Evolutionary conservation across 2,888 invertebrate species (phyloP).

Genomic region (Phlogophora meticulosa): DNA sequence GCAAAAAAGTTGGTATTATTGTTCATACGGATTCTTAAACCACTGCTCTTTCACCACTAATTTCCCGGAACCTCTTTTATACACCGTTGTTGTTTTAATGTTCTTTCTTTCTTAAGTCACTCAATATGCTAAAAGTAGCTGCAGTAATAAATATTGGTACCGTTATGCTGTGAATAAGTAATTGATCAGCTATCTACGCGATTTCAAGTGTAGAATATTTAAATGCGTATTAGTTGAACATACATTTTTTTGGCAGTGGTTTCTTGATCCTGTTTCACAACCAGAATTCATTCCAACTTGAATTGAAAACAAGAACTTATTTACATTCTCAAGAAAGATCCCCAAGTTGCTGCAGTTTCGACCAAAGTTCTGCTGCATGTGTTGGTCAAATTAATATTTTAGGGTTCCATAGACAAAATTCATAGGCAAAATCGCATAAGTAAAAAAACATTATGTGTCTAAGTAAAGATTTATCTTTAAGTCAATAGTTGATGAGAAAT

Average conservation of each 20-base stretch:
- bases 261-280: conserved; percentile 17
- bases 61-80: neutral
- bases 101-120: conserved; percentile 15
- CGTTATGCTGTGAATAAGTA: conserved; percentile 56
- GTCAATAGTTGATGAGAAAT: too few relatives aligned
- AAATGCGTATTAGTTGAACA: conserved; percentile 38
- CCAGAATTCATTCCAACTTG: conserved; percentile 1
- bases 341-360: neutral
- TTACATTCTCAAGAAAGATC: neutral
- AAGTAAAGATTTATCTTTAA: too few relatives aligned
- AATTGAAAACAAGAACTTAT: neutral
- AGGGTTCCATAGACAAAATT: too few relatives aligned
- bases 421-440: too few relatives aligned
- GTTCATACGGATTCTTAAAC: neutral
- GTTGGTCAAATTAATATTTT: too few relatives aligned
- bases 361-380: neutral
- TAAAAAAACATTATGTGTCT: too few relatives aligned
- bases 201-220: conserved; percentile 66
- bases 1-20: neutral
- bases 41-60: too few relatives aligned
- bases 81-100: conserved; percentile 1
- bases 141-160: conserved; percentile 43
- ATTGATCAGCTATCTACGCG: conserved; percentile 33
- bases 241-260: conserved; percentile 3
- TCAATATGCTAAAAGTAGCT: conserved; percentile 37